Evolutionary conservation across 2,888 invertebrate species (phyloP).

Genomic region (Saturnia pavonia): DNA sequence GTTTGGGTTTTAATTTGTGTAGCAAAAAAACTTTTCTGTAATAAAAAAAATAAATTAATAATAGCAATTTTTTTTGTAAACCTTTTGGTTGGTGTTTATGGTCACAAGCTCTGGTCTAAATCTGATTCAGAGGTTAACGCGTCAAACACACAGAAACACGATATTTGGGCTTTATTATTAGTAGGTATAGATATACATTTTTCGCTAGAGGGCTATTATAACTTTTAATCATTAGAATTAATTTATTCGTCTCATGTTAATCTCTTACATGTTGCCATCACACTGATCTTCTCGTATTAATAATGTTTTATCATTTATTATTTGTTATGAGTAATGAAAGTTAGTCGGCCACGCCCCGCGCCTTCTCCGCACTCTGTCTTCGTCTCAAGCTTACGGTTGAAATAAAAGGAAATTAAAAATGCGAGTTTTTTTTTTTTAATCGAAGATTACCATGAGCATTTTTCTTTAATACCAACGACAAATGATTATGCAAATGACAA

Average conservation of each 20-base stretch:
- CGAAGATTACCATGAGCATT: constrained; percentile 48
- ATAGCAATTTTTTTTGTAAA: too few relatives aligned
- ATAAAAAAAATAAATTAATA: too few relatives aligned
- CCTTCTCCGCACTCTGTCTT: constrained; percentile 72
- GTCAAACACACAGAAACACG: too few relatives aligned
- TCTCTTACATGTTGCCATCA: constrained; percentile 55
- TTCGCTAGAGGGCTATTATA: constrained; percentile 46
- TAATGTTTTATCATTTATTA: constrained; percentile 83
- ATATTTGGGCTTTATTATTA: too few relatives aligned
- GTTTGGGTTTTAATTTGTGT: too few relatives aligned
- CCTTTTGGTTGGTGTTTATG: too few relatives aligned
- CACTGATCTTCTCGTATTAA: constrained; percentile 75
- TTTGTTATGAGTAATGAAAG: constrained; percentile 78
- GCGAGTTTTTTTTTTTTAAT: constrained; percentile 49
- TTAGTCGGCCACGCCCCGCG: constrained; percentile 76
- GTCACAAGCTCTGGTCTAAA: too few relatives aligned
- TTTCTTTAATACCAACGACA: constrained; percentile 67
- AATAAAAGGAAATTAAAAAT: constrained; percentile 65
- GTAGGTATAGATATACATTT: constrained; percentile 25
- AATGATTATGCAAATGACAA: constrained; percentile 53
- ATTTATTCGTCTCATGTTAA: constrained; percentile 72
- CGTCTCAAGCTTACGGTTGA: constrained; percentile 53
- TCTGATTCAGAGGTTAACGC: too few relatives aligned
- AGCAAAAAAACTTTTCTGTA: too few relatives aligned
- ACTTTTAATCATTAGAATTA: constrained; percentile 77